Base-by-base conservation (phyloP, 2,797 vertebrate genomes). In the Spinibarbus caldwelli region DNA sequence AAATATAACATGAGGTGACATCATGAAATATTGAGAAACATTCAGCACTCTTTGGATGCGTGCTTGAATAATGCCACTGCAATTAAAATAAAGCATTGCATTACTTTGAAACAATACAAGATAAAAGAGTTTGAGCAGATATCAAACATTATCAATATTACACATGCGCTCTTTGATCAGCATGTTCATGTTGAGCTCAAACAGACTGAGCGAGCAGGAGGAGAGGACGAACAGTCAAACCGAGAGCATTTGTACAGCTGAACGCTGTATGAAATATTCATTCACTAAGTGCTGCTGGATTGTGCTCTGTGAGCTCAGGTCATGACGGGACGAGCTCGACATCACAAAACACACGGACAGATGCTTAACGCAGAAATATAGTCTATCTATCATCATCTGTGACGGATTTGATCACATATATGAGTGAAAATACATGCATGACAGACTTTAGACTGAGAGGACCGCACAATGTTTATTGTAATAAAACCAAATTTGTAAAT, bases 221-320 rank as follows among this genome's bases (percentile, higher is more conserved):
- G n/a, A n/a, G n/a, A n/a, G n/a, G n/a, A n/a, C n/a, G n/a, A n/a
- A n/a, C n/a, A n/a, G n/a, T n/a, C n/a, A n/a, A n/a, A n/a, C n/a
- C 19, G 23, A 52, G 43, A 77, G 78, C 68, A 76, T 67, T 73
- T 87, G 90, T 92, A 90, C 92, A 91, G 93, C 91, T 94, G 93
- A 94, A 94, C 91, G 90, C 91, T 86, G 93, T 94, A 97, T 97
- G 96, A 97, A 98, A 98, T 97, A 98, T 98, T 97, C 94, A 98
- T 97, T 94, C 95, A 93, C 95, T 96, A 97, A 98, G 96, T 97
- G 97, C 96, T 96, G 94, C 96, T 96, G 96, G 96, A 95, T 96
- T 96, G 96, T 96, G 95, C 95, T 96, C 96, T 93, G 91, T 92
- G 91, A 94, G 92, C 97, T 97, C 96, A 97, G 95, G 93, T 92